A percentile compares a stretch with the other conserved stretches of the same genome.
phyloP scores from a whole-genome alignment of 2,113 vertebrate genomes.

The Onychorhynchus coronatus region DNA sequence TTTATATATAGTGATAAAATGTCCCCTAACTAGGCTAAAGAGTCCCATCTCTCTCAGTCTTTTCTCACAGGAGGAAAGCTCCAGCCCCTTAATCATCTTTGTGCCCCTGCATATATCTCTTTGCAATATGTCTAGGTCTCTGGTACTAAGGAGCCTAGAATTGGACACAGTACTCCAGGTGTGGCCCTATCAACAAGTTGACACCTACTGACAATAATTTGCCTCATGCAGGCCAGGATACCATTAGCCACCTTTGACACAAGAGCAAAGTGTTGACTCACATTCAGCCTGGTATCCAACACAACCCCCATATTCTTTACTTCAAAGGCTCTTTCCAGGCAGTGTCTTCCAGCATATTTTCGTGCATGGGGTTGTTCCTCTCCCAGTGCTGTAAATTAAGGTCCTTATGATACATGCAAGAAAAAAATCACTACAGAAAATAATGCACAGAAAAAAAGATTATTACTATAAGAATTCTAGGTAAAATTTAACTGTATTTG shows the following conservation, averaged over 20 bases:
- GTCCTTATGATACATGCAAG: neutral
- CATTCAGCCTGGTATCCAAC: neutral
- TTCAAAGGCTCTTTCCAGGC: neutral
- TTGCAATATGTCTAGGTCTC: neutral
- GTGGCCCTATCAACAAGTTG: neutral
- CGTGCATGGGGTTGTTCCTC: neutral
- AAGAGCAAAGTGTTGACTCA: neutral
- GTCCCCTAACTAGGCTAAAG: neutral
- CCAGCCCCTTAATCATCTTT: neutral
- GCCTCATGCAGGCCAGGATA: neutral
- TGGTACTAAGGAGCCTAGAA: neutral
- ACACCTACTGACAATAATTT: neutral
- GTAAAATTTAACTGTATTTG: neutral
- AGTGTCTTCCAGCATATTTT: fast-evolving
- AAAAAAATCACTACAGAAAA: constrained; percentile 14
- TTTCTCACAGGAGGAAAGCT: neutral
- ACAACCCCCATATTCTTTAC: neutral
- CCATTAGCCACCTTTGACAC: neutral
- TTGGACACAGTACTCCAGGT: too few species aligned
- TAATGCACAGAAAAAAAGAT: neutral
- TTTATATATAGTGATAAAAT: neutral
- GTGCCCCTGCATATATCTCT: neutral
- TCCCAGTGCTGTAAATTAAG: neutral
- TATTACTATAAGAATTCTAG: neutral
- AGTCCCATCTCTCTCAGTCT: neutral